Percentiles rank a stretch among this genome's conserved stretches.
These are phyloP conservation scores for Abrostola triplasia DNA, from an alignment of 2,888 invertebrate species.

Conservation along the genomic window DNA sequence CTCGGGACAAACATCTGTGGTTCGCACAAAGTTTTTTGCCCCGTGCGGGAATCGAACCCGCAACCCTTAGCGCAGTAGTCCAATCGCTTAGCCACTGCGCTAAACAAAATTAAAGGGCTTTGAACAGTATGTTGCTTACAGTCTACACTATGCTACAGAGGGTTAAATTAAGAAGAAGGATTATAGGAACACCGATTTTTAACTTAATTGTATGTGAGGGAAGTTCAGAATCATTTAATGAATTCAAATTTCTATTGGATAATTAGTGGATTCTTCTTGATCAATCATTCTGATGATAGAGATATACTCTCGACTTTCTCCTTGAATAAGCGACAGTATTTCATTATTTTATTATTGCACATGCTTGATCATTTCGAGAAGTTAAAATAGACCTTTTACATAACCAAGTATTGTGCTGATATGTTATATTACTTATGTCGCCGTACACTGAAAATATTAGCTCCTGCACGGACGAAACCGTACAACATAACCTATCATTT, in stretches of 20 bases:
- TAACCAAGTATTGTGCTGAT: background rate
- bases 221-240: background rate
- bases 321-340: background rate
- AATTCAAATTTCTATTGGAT: background rate
- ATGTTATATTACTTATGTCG: background rate
- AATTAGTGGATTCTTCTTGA: background rate
- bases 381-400: background rate
- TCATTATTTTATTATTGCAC: background rate
- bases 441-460: conserved; percentile 1
- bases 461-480: background rate
- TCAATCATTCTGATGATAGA: background rate
- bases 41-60: no score
- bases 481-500: background rate
- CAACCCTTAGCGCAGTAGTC: no score
- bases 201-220: background rate
- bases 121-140: no score
- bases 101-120: no score
- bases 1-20: no score
- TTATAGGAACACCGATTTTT: no score
- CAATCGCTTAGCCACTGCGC: no score
- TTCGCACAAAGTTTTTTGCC: no score
- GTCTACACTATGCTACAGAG: no score
- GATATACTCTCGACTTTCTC: background rate
- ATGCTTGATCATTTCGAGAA: background rate
- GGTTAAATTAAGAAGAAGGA: no score